Evolutionary conservation across 2,797 vertebrate species (phyloP).

Genomic region (Enteromius trimaculatus): DNA sequence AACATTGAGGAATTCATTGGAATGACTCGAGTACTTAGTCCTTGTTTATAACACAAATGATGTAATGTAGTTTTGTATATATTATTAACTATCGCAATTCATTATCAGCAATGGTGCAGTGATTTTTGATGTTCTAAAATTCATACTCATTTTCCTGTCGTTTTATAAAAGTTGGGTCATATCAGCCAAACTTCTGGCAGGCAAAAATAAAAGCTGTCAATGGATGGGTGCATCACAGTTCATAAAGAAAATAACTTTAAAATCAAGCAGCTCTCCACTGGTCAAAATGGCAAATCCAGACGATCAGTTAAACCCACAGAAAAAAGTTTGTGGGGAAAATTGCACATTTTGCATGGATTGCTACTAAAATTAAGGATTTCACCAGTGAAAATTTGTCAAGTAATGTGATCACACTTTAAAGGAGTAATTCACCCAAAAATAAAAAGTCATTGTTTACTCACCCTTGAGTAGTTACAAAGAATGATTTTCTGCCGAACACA

Average conservation of each 20-base stretch:
- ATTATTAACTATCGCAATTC: background rate
- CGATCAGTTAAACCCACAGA: background rate
- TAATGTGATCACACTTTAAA: background rate
- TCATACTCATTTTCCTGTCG: background rate
- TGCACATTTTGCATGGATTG: background rate
- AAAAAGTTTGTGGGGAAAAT: background rate
- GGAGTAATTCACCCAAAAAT: too few relatives aligned
- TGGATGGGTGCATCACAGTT: background rate
- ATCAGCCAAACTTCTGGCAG: background rate
- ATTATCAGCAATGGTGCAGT: background rate
- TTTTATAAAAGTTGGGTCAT: background rate
- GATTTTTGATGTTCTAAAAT: background rate
- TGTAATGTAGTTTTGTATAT: background rate
- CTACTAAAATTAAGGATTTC: background rate
- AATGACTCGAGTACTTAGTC: background rate
- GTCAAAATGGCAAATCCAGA: background rate
- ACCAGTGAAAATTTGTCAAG: background rate
- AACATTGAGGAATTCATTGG: background rate
- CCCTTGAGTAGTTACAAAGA: too few relatives aligned
- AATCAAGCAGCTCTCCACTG: background rate
- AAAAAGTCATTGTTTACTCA: too few relatives aligned
- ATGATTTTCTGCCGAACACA: too few relatives aligned
- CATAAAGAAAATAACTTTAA: background rate
- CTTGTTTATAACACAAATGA: too few relatives aligned
- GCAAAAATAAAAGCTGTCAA: background rate